Base-by-base conservation (phyloP, 1,140 invertebrate species). In the Hirudo medicinalis region DNA sequence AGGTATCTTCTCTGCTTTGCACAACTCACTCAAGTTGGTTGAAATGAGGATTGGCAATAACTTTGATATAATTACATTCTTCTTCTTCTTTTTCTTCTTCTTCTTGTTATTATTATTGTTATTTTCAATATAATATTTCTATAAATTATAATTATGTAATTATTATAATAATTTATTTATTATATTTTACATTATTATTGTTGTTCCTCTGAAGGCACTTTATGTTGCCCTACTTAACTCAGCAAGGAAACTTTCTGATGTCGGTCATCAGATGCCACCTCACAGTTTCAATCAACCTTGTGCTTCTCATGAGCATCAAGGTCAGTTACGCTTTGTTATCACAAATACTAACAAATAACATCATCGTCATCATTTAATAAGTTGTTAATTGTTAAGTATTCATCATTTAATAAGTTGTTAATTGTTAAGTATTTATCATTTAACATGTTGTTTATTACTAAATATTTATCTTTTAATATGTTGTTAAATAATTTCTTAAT, bases 181-280 rank as follows among this genome's bases (percentile, higher is more conserved):
- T n/a, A n/a, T n/a, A n/a, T n/a, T n/a, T n/a, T n/a, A n/a, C n/a
- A n/a, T n/a, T n/a, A n/a, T n/a, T n/a, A n/a, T 36, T 36, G 32
- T 36, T 49, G 43, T 49, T 63, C 15, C 57, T 63, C 5, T 63
- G 29, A 4, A 63, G 57, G 29, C 29, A 25, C 29, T 22, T 63
- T 63, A 25, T 63, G 57, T 2, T 25, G 22, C 57, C 22, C 57
- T 32, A 25, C 11, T 32, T 63, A 22, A 63, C 57, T 25, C 22
- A 63, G 19, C 57, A 63, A 32, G 29, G 29, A 22, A 63, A 32
- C 15, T 63, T 63, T 63, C 0, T 63, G 3, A 25, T 63, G 57
- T 63, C 57, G 29, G 22, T 63, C 29, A 25, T 22, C 57, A 63
- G 57, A 63, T 63, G 57, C 29, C 57, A 63, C 29, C 29, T 63